phyloP scores from a whole-genome alignment of 2,888 invertebrate species.

The Ormyrus nitidulus region DNA sequence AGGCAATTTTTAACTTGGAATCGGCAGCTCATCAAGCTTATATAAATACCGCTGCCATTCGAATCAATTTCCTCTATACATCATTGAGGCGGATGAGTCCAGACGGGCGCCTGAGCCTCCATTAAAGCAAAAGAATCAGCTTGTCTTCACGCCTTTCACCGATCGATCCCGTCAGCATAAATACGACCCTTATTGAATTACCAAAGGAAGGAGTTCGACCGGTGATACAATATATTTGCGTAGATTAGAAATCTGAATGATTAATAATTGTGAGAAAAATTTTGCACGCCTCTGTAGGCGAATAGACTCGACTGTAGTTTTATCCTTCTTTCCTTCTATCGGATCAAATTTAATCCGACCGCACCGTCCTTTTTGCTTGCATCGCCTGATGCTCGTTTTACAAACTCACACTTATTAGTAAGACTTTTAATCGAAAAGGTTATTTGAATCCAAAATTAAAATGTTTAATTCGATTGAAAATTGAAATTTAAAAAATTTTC shows the following conservation, averaged over 20 bases:
- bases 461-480: too few relatives aligned
- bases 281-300: background rate
- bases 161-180: conserved; percentile 24
- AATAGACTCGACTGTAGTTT: conserved; percentile 10
- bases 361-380: background rate
- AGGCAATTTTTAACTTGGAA: conserved; percentile 15
- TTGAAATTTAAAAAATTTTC: background rate
- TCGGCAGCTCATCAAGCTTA: background rate
- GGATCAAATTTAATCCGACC: conserved; percentile 25
- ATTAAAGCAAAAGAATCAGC: conserved; percentile 51
- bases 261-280: conserved; percentile 41
- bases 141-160: conserved; percentile 50
- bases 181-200: conserved; percentile 38
- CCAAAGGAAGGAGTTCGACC: conserved; percentile 25
- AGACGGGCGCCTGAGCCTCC: conserved; percentile 10
- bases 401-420: background rate
- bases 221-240: background rate
- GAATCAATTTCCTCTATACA: conserved; percentile 47
- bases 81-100: conserved; percentile 16
- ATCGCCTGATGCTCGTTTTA: background rate
- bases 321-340: background rate
- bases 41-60: conserved; percentile 47
- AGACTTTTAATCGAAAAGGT: background rate
- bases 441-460: too few relatives aligned
- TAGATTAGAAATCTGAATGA: conserved; percentile 7